Base-by-base conservation (phyloP, 64 coral and sea anemone genomes). In the Exaiptasia diaphana region DNA sequence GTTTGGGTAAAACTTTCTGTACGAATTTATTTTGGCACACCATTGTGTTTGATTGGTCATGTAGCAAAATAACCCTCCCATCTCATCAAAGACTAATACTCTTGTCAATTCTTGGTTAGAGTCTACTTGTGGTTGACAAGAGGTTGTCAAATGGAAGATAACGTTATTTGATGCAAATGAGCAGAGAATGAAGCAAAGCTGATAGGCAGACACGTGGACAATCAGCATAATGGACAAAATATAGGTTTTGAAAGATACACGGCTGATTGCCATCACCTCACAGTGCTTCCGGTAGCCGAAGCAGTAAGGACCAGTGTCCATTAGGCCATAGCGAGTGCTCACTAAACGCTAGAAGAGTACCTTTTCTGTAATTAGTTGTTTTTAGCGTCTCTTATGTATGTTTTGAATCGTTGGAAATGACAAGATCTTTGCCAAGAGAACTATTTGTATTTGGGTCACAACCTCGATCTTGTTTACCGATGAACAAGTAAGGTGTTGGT, bases 151-250 rank as follows among this genome's bases (percentile, higher is more conserved):
- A 62, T 26, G 73, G 38, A 44, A 62, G 49, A 74, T 77, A 49
- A 39, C 60, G 64, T 87, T 77, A 77, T 87, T 78, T 87, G 57
- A 87, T 87, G 84, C 75, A 77, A 87, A 87, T 87, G 41, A 78
- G 57, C 31, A 34, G 38, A 33, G 23, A 73, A 42, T 73, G 69
- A 28, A 45, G 38, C 73, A 48, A 53, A 37, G 64, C n/a, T 78
- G 84, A 87, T 87, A 87, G 75, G 41, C 54, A 23, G 73, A 87
- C 84, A 87, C 84, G 84, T 87, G 84, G 55, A 48, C 65, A 53
- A 68, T 87, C 70, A 78, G 67, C 72, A 67, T 40, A 65, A 37
- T 15, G 26, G 65, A 22, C 39, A 76, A 87, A 50, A 87, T 78
- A 87, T 78, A 87, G 71, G 73, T 24, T 58, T 77, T 76, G 84